Evolutionary conservation across 2,113 vertebrate genomes (phyloP).

Genomic region (Oriolus oriolus): DNA sequence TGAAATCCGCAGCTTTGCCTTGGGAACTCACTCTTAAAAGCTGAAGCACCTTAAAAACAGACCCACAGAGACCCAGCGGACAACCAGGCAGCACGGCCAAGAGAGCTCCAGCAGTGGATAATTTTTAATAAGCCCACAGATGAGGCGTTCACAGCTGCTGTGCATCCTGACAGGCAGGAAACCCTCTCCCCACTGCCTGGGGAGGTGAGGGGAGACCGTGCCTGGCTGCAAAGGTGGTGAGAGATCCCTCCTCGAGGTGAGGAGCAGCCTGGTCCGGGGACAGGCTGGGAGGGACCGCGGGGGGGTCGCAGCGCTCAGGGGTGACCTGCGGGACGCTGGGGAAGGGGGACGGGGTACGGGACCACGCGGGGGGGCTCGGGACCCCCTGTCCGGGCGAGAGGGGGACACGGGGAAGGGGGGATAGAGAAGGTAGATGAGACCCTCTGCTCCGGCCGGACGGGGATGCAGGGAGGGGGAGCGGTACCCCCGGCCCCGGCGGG

Average conservation of each 20-base stretch:
- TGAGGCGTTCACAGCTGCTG: fast-evolving
- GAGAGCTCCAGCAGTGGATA: background rate
- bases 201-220: too few relatives aligned
- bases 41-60: background rate
- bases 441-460: background rate
- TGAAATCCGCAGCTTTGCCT: background rate
- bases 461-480: background rate
- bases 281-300: background rate
- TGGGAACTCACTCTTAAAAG: fast-evolving
- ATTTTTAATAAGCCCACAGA: background rate
- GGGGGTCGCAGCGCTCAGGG: background rate
- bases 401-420: background rate
- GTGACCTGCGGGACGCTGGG: background rate
- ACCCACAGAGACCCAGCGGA: background rate
- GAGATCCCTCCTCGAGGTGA: background rate
- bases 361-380: background rate
- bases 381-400: background rate
- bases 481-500: background rate
- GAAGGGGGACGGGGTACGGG: background rate
- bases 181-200: fast-evolving
- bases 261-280: background rate
- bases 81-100: fast-evolving
- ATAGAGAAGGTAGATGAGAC: too few relatives aligned
- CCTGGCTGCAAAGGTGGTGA: background rate
- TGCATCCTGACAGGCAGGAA: background rate